Conservation (phyloP, 2,888 invertebrate genomes). For the Catotricha subobsoleta region DNA sequence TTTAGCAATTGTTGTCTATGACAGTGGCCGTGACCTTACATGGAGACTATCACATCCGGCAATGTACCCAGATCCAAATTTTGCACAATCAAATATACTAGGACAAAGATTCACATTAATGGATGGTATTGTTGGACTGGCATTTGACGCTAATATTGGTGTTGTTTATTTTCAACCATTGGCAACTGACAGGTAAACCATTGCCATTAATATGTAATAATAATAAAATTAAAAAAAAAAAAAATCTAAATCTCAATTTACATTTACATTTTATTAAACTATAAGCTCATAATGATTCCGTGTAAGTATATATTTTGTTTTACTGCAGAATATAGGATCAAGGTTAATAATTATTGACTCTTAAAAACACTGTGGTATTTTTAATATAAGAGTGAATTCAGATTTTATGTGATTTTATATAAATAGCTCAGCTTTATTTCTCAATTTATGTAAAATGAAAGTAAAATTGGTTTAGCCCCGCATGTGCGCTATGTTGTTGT, state of each 20-base stretch:
- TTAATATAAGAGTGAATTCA: too few relatives aligned
- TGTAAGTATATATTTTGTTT: too few relatives aligned
- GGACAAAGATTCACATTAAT: slow-evolving; percentile 44
- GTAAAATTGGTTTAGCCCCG: too few relatives aligned
- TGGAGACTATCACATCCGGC: slow-evolving; percentile 66
- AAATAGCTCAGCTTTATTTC: too few relatives aligned
- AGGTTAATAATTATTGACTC: too few relatives aligned
- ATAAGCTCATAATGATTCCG: too few relatives aligned
- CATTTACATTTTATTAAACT: too few relatives aligned
- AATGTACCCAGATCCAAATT: slow-evolving; percentile 73
- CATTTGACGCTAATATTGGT: slow-evolving; percentile 38
- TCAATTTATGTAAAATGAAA: too few relatives aligned
- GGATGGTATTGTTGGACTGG: slow-evolving; percentile 49
- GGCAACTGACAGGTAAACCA: slow-evolving; percentile 39
- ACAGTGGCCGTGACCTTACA: slow-evolving; percentile 53
- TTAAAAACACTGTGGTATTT: too few relatives aligned
- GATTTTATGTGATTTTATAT: too few relatives aligned
- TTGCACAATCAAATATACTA: slow-evolving; percentile 52
- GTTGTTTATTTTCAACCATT: slow-evolving; percentile 47
- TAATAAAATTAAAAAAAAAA: background rate
- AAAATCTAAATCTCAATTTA: slow-evolving; percentile 3
- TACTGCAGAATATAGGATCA: too few relatives aligned
- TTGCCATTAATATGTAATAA: slow-evolving; percentile 3
- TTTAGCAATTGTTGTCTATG: slow-evolving; percentile 30
- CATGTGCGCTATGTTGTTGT: too few relatives aligned